phyloP scores from a whole-genome alignment of 2,797 vertebrate species.

The Falco cherrug region DNA sequence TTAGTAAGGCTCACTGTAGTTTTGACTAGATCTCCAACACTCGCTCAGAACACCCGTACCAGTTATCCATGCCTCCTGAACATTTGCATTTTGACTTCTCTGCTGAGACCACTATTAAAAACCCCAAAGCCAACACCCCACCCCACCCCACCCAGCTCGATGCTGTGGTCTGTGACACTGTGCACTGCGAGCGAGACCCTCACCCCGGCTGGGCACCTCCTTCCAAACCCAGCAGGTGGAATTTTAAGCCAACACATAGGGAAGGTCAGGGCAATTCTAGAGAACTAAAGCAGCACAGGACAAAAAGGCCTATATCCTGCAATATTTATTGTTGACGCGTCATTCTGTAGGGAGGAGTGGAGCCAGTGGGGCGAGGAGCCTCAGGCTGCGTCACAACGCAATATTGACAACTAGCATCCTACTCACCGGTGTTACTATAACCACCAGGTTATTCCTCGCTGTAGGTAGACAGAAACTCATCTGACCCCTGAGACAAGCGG shows the following conservation, averaged over 20 bases:
- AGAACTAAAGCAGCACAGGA: background rate
- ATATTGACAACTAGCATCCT: background rate
- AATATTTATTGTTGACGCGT: background rate
- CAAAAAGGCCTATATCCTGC: background rate
- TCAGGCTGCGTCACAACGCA: background rate
- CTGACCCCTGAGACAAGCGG: background rate
- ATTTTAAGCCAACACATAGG: background rate
- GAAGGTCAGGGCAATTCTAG: background rate
- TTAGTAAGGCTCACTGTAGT: background rate
- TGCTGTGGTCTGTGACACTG: background rate
- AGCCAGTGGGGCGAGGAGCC: background rate
- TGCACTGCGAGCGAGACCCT: rapidly evolving
- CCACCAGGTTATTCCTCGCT: background rate
- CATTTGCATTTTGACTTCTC: background rate
- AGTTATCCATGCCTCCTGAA: background rate
- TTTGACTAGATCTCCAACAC: background rate
- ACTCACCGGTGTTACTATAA: background rate
- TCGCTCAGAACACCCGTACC: background rate
- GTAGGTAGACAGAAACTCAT: background rate
- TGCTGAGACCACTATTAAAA: background rate
- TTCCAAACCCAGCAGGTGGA: background rate
- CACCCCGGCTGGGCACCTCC: background rate
- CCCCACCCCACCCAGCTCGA: background rate
- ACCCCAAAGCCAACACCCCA: background rate
- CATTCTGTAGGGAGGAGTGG: background rate